phyloP scores from a whole-genome alignment of 2,113 vertebrate species.

The Antidorcas marsupialis region DNA sequence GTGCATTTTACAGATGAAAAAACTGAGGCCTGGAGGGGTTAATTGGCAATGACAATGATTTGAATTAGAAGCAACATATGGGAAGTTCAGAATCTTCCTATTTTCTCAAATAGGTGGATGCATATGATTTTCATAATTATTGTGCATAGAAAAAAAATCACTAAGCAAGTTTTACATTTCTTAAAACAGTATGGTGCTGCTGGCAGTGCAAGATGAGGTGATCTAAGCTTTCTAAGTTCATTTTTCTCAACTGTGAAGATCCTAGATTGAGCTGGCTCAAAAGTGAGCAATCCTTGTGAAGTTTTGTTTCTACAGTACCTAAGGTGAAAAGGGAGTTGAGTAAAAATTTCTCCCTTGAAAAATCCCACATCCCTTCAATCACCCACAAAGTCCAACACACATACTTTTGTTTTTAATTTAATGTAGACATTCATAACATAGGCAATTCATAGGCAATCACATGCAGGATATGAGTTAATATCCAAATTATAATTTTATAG shows the following conservation, averaged over 20 bases:
- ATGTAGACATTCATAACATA: background rate
- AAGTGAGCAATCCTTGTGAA: background rate
- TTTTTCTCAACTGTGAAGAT: background rate
- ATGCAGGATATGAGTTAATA: background rate
- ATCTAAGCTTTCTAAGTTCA: background rate
- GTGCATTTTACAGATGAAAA: background rate
- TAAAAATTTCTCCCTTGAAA: background rate
- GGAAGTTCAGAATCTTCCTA: background rate
- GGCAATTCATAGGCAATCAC: background rate
- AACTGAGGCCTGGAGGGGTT: background rate
- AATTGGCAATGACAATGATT: background rate
- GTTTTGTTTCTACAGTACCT: background rate
- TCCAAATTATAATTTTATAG: constrained; percentile 9
- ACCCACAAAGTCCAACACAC: background rate
- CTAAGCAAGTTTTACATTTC: background rate
- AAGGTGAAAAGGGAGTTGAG: background rate
- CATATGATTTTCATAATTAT: background rate
- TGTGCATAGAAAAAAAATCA: background rate
- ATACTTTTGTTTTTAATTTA: background rate
- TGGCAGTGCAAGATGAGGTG: background rate
- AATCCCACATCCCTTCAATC: background rate
- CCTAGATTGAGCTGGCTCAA: background rate
- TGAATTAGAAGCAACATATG: background rate
- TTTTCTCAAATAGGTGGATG: background rate
- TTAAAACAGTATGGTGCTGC: background rate